These are phyloP conservation scores for Brevimyrus niger DNA, from an alignment of 2,113 vertebrate species.

Conservation along the genomic window DNA sequence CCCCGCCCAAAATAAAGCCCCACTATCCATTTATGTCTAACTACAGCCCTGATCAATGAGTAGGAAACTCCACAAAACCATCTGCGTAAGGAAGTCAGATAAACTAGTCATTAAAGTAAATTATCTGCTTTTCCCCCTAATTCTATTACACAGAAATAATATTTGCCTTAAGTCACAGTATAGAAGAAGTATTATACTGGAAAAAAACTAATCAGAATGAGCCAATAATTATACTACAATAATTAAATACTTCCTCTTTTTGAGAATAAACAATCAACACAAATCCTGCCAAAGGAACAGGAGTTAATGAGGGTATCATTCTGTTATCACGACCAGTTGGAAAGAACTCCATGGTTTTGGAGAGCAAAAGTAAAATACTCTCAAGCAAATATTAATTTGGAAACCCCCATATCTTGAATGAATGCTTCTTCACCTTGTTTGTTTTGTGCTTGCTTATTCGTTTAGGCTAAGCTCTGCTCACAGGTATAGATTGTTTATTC, in stretches of 20 bases:
- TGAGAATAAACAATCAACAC: background rate
- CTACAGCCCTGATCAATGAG: no score
- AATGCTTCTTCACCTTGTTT: background rate
- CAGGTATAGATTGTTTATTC: background rate
- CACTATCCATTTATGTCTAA: no score
- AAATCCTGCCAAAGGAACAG: conserved; percentile 5
- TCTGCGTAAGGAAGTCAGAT: background rate
- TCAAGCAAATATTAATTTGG: background rate
- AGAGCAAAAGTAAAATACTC: background rate
- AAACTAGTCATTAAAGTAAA: background rate
- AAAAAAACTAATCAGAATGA: background rate
- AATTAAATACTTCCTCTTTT: conserved; percentile 2
- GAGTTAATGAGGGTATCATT: background rate
- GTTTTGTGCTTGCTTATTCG: background rate
- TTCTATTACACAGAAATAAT: background rate
- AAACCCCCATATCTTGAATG: background rate
- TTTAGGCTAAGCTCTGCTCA: background rate
- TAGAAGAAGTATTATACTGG: background rate
- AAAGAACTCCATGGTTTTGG: background rate
- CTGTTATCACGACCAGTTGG: background rate
- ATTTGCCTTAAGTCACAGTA: background rate
- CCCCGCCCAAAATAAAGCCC: no score
- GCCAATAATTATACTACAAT: background rate
- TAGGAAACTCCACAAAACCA: background rate
- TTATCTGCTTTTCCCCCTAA: background rate